phyloP scores from a whole-genome alignment of 1,140 invertebrate genomes.

The Drosophila yakuba region DNA sequence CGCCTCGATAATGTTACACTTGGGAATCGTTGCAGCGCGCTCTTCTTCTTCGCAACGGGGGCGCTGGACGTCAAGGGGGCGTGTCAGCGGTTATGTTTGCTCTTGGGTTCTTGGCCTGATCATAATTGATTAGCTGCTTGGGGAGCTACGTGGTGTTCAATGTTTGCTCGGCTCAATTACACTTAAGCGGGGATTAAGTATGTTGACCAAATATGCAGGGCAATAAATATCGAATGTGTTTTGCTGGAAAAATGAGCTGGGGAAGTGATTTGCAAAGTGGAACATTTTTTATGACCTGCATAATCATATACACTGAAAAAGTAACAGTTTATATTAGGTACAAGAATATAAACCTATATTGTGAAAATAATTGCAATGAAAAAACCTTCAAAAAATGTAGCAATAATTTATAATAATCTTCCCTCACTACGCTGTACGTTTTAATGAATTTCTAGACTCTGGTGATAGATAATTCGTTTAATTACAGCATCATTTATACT shows the following conservation, averaged over 20 bases:
- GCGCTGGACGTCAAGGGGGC: slow-evolving; percentile 5
- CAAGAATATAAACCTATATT: no score
- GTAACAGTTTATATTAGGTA: no score
- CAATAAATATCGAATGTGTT: slow-evolving; percentile 26
- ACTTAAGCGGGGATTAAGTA: slow-evolving; percentile 44
- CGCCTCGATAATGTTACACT: slow-evolving; percentile 41
- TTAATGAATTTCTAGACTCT: neutral
- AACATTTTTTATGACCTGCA: neutral
- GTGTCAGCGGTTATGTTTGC: slow-evolving; percentile 16
- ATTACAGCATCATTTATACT: neutral
- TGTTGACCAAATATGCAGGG: slow-evolving; percentile 18
- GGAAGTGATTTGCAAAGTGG: neutral
- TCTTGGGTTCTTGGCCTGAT: slow-evolving; percentile 37
- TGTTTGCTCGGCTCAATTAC: slow-evolving; percentile 48
- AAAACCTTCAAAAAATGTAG: no score
- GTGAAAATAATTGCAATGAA: no score
- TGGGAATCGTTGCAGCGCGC: slow-evolving; percentile 46
- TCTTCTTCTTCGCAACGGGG: slow-evolving; percentile 1
- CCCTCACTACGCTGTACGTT: no score
- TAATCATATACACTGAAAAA: no score
- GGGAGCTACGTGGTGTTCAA: slow-evolving; percentile 27
- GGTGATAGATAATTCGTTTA: no score
- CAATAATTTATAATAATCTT: no score
- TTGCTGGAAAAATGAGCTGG: neutral
- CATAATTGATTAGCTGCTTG: slow-evolving; percentile 50